A percentile compares a stretch with the other conserved stretches of the same genome.
phyloP scores from a whole-genome alignment of 2,113 vertebrate genomes.

The Xenopus borealis region DNA sequence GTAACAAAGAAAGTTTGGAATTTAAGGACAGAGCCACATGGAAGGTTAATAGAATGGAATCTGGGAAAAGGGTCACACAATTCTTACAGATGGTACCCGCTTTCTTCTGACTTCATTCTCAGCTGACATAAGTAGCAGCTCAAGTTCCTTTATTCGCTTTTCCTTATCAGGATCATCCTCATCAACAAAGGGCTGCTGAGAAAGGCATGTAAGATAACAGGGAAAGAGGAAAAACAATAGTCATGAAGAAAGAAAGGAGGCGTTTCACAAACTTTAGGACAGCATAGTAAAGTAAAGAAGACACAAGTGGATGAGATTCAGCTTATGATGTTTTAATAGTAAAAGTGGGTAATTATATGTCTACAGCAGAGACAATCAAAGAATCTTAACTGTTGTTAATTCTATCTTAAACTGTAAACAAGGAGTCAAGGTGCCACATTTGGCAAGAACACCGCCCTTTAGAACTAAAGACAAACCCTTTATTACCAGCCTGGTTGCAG shows the following conservation, averaged over 20 bases:
- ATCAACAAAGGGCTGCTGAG: conserved; percentile 84
- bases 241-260: conserved; percentile 46
- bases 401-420: too few relatives aligned
- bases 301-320: neutral
- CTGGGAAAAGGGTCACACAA: conserved; percentile 56
- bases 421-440: too few relatives aligned
- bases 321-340: too few relatives aligned
- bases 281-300: neutral
- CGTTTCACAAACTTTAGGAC: conserved; percentile 39
- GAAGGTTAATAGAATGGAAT: neutral
- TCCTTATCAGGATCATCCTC: conserved; percentile 94
- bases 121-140: conserved; percentile 97
- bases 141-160: conserved; percentile 99
- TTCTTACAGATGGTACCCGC: conserved; percentile 85
- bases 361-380: too few relatives aligned
- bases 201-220: conserved; percentile 60
- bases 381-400: too few relatives aligned
- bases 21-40: conserved; percentile 4
- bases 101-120: conserved; percentile 95
- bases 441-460: too few relatives aligned
- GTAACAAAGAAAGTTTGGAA: neutral
- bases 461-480: too few relatives aligned
- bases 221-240: conserved; percentile 54
- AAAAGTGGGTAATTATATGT: too few relatives aligned
- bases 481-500: too few relatives aligned